Evolutionary conservation across 2,797 vertebrate species (phyloP).

Genomic region (Basileuterus tristriatus): DNA sequence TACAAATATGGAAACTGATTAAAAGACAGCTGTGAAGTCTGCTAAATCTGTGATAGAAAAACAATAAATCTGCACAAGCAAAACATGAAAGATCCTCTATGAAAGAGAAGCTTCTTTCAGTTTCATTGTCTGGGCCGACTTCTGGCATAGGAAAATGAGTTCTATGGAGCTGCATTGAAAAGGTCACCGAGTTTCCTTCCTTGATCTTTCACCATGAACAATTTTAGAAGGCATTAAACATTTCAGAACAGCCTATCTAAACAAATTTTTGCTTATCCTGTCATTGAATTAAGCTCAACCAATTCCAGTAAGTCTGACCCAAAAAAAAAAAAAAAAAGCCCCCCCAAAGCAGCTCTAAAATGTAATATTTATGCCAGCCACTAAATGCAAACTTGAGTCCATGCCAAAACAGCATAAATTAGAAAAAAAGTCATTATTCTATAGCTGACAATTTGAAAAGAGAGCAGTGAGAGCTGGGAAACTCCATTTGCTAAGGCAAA

Average conservation of each 20-base stretch:
- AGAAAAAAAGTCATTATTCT: background rate
- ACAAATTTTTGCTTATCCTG: slow-evolving; percentile 45
- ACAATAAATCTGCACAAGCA: background rate
- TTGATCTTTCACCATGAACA: slow-evolving; percentile 28
- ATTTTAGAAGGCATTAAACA: slow-evolving; percentile 47
- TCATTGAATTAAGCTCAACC: slow-evolving; percentile 14
- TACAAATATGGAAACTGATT: background rate
- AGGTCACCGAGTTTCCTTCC: slow-evolving; percentile 57
- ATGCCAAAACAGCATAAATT: background rate
- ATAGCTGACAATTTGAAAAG: background rate
- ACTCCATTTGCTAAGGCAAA: background rate
- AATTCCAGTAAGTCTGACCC: slow-evolving; percentile 3
- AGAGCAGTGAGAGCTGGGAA: background rate
- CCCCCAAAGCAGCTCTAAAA: background rate
- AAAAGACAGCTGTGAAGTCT: background rate
- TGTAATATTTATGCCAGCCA: background rate
- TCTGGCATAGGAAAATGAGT: slow-evolving; percentile 18
- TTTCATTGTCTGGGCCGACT: slow-evolving; percentile 1
- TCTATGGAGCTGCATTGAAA: slow-evolving; percentile 16
- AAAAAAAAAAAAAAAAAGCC: fast-evolving
- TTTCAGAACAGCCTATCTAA: slow-evolving; percentile 17
- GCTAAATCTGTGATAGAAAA: background rate
- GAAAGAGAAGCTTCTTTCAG: background rate
- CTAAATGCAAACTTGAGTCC: background rate
- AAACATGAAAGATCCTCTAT: background rate